Conservation (phyloP, 2,888 invertebrate genomes). For the Catocala nupta region DNA sequence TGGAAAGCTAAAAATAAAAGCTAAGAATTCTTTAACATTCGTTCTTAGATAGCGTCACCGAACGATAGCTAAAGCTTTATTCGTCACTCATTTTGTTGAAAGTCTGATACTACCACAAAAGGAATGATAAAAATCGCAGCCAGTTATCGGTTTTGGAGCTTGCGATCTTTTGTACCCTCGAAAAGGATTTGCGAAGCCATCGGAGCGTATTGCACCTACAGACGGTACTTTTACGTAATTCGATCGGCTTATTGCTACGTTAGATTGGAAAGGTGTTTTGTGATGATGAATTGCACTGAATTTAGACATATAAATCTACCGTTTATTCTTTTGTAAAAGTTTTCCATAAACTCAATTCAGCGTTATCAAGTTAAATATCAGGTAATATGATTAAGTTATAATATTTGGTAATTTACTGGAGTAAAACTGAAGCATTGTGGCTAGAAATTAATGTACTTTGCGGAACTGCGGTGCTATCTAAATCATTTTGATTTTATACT, state of each 20-base stretch:
- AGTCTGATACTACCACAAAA: conserved; percentile 59
- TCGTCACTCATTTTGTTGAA: conserved; percentile 59
- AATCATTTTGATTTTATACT: no score
- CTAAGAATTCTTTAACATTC: conserved; percentile 23
- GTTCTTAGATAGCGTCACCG: conserved; percentile 19
- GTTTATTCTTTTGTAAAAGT: no score
- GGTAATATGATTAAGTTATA: no score
- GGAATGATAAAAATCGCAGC: conserved; percentile 65
- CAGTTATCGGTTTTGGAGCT: conserved; percentile 60
- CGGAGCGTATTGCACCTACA: conserved; percentile 53
- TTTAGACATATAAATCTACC: neutral
- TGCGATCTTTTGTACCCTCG: conserved; percentile 59
- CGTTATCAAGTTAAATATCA: no score
- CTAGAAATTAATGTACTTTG: no score
- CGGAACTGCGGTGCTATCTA: no score
- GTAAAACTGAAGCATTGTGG: no score
- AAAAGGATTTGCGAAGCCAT: conserved; percentile 61
- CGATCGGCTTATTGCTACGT: conserved; percentile 40
- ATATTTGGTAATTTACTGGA: no score
- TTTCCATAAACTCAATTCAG: no score
- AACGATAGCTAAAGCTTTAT: conserved; percentile 43
- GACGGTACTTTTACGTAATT: conserved; percentile 50
- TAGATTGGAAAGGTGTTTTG: neutral
- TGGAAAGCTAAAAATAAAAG: conserved; percentile 16
- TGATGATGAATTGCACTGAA: neutral